Evolutionary conservation across 2,888 invertebrate genomes (phyloP).

Genomic region (Amiota minor): DNA sequence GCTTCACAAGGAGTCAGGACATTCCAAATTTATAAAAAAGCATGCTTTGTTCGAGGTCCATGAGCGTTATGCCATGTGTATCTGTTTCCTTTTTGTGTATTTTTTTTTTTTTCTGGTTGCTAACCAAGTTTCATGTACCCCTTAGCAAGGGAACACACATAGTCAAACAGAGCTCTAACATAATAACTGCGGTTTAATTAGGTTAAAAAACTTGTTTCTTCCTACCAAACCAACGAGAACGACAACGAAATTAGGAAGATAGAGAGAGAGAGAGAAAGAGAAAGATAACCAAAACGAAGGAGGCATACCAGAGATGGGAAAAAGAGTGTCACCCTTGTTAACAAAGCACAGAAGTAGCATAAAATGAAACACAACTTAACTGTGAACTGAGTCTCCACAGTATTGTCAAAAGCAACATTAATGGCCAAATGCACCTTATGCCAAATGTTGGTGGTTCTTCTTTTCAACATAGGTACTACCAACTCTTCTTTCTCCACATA

Average conservation of each 20-base stretch:
- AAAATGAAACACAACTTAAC: background rate
- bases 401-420: background rate
- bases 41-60: background rate
- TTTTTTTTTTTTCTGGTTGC: background rate
- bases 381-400: background rate
- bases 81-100: background rate
- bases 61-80: background rate
- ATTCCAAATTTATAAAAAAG: no score
- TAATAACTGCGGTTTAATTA: conserved; percentile 59
- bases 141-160: background rate
- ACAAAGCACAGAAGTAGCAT: background rate
- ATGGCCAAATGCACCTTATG: conserved; percentile 6
- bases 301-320: no score
- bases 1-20: no score
- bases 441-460: background rate
- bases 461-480: background rate
- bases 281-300: no score
- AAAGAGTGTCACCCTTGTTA: no score
- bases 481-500: background rate
- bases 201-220: conserved; percentile 53
- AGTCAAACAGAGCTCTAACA: conserved; percentile 29
- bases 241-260: no score
- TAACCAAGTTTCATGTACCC: background rate
- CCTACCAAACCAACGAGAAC: background rate
- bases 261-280: no score